Evolutionary conservation across 1,140 invertebrate species (phyloP), one percentile per base, ranked within the genome.

Genomic region (Copidosoma floridanum): DNA sequence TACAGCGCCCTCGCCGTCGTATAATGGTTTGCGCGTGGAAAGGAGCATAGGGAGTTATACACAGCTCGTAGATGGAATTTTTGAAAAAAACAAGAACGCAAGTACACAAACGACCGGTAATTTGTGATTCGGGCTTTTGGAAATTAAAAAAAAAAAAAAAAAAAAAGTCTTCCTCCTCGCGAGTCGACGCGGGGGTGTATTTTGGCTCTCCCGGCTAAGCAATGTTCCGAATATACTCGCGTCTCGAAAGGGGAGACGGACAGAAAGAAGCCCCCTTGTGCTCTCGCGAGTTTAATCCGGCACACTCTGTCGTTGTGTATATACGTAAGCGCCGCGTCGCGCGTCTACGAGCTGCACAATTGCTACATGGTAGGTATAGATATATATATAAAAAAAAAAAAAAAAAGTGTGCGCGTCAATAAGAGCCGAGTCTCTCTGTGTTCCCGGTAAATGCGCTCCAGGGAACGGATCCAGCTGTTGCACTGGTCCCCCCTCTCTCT

Each of bases 381-480:
- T 29, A 52, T 27, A 44, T n/a, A 27, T 6, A 20, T n/a, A 29
- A 24, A 40, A 23, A 38, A 18, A 24, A 63, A 68, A 61, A 61
- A 51, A 38, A 47, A 20, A 29, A 41, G 51, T 16, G 35, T 35
- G 59, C 71, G 75, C 72, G 74, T 77, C 76, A 78, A 80, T 77
- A 77, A 80, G 75, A 78, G 77, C 70, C 77, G 73, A 78, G 67
- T 77, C n/a, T n/a, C n/a, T 76, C 16, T 48, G 75, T 80, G 76
- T 79, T 74, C 75, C 66, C 44, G n/a, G 71, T 73, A 79, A 80
- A 79, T 79, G 77, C 70, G 77, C 78, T 79, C 71, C 71, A 73
- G 78, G 78, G 78, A 80, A 79, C 75, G 59, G 71, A 79, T 79
- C 76, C 78, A 80, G 78, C 77, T 80, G 78, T 80, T 80, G 78